Base-by-base conservation (phyloP, 1,140 invertebrate genomes). In the Leptopilina clavipes region DNA sequence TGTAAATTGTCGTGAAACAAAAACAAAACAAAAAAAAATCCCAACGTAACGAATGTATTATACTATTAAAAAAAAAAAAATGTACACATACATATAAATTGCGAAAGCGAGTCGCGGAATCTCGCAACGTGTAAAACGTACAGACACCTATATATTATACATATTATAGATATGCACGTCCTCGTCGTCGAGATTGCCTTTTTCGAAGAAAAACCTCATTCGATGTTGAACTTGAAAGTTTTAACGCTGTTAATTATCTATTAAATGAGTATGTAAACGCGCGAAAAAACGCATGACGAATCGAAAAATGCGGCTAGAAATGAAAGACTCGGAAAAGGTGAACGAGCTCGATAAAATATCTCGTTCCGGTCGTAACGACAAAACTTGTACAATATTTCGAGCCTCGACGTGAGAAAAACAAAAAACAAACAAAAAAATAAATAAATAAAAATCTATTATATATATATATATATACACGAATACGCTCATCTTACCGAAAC, bases 151-250 rank as follows among this genome's bases (percentile, higher is more conserved):
- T 74, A 40, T 74, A 78, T 70, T 79, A 81, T 73, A 80, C 77
- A 78, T 80, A 81, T 71, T 78, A 83, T 77, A 84, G 44, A 79
- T 76, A 81, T 87, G 84, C 87, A 86, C 86, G 83, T 86, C 81
- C 84, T 85, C 83, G 86, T 87, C 85, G 84, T 87, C 83, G 85
- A 84, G 84, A 81, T 88, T 87, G 88, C 87, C 87, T 89, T 89
- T 86, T 84, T 88, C 81, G 87, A 87, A 85, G 84, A 87, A 83
- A 40, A 89, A 89, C 86, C 86, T 90, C 88, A 89, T 89, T 89
- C 83, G 86, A 88, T 89, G 88, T 90, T 90, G 88, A 89, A 89
- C 85, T 89, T 90, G 83, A 89, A 90, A 90, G 88, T 89, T 89
- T 89, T 88, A 90, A 89, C 84, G 86, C 83, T 90, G 89, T 90